Evolutionary conservation across 2,797 vertebrate genomes (phyloP), one percentile per base, ranked within the genome.

Genomic region (Rousettus madagascariensis): DNA sequence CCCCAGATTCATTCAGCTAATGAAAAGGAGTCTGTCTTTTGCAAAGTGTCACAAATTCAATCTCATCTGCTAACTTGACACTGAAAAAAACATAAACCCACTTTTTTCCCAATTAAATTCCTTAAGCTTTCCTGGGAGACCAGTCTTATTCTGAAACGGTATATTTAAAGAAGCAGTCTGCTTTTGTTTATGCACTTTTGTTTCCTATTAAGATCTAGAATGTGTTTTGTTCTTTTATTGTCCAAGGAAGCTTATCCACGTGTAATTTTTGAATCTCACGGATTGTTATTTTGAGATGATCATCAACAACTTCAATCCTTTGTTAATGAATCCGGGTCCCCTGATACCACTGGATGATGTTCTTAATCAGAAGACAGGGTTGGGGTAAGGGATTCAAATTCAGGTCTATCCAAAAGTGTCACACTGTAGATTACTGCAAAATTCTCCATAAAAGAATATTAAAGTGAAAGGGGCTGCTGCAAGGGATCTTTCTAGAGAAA

Each of bases 111-210:
- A 97, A 91, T 97, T 97, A 97, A 94, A 95, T 63, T 92, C 82
- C 90, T 91, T 95, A 94, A 82, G 85, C 88, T 95, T 95, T 85
- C 90, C 88, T 93, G 83, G 57, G 87, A 95, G 92, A 93, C 38
- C 57, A 77, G 87, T 84, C 89, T 86, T 86, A 80, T 77, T 95
- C 97, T 96, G 97, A 93, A 96, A 96, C 80, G 1, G 30, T 92
- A 95, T 97, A 97, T 94, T 96, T 96, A 94, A 97, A 96, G 96
- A 90, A 93, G 80, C 78, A 89, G 96, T 96, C 96, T 97, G 95
- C 95, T 96, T 97, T 97, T 96, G 92, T 97, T 97, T 97, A 95
- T 83, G 65, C 57, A 79, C 92, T 95, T 96, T 96, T 97, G 97
- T 97, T 97, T 97, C 95, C 96, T 94, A 96, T 97, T 96, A 97